phyloP scores from a whole-genome alignment of 2,888 invertebrate genomes.

The Oscheius onirici region DNA sequence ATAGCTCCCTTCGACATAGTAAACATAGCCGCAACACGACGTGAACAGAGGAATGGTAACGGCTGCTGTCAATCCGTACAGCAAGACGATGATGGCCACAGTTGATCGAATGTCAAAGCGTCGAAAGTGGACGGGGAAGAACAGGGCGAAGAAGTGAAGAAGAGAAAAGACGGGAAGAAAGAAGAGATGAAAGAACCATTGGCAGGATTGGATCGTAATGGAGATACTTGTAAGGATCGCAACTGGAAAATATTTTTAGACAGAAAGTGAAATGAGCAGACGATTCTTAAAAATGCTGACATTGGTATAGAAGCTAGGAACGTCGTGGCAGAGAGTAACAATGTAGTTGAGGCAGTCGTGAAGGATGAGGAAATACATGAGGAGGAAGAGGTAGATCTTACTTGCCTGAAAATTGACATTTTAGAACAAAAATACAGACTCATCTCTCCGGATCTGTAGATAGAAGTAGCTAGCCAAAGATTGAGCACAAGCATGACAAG shows the following conservation, averaged over 20 bases:
- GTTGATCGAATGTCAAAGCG: not conserved
- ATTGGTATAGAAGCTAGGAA: conserved; percentile 5
- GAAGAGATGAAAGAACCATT: conserved; percentile 4
- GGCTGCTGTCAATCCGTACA: not conserved
- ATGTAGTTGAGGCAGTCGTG: conserved; percentile 13
- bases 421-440: not conserved
- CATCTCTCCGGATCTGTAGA: not conserved
- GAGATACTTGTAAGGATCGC: not conserved
- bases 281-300: not conserved
- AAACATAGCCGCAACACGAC: conserved; percentile 9
- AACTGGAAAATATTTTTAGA: not conserved
- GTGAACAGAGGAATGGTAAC: conserved; percentile 10
- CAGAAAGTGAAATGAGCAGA: not conserved
- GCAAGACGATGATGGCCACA: not conserved
- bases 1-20: not conserved
- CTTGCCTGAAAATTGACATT: not conserved
- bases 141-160: conserved; percentile 7
- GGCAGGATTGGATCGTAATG: not conserved
- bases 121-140: not conserved
- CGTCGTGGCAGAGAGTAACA: conserved; percentile 3
- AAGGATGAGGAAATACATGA: conserved; percentile 5
- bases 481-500: not conserved
- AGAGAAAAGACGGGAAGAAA: conserved; percentile 16
- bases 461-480: not conserved
- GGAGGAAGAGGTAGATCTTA: not conserved